phyloP scores from a whole-genome alignment of 2,113 vertebrate genomes.

The Procavia capensis region DNA sequence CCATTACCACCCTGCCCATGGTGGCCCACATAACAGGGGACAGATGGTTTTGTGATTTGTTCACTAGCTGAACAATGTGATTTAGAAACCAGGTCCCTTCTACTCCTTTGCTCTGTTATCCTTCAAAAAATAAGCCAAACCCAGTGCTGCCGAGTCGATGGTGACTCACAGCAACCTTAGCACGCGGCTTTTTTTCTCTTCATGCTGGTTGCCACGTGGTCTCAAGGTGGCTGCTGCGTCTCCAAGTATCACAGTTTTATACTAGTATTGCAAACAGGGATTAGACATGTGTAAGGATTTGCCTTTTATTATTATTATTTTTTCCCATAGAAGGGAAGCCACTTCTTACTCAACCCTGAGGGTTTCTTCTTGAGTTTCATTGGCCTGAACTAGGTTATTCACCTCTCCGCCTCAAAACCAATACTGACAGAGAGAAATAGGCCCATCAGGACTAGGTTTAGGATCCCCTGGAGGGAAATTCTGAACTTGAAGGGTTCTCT shows the following conservation, averaged over 20 bases:
- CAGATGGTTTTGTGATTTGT: neutral
- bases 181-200: neutral
- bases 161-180: too few relatives aligned
- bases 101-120: neutral
- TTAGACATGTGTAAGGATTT: neutral
- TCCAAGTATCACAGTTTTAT: neutral
- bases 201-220: neutral
- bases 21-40: neutral
- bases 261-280: neutral
- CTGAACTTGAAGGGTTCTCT: neutral
- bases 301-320: too few relatives aligned
- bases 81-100: neutral
- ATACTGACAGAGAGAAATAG: neutral
- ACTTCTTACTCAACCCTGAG: neutral
- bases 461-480: neutral
- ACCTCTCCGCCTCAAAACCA: neutral
- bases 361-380: constrained; percentile 1
- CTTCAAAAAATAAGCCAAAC: too few relatives aligned
- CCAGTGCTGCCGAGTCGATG: too few relatives aligned
- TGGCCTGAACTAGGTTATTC: neutral
- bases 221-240: neutral
- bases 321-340: neutral
- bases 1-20: neutral
- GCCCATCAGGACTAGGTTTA: neutral
- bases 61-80: neutral